Base-by-base conservation (phyloP, 2,888 invertebrate species). In the Busseola fusca region DNA sequence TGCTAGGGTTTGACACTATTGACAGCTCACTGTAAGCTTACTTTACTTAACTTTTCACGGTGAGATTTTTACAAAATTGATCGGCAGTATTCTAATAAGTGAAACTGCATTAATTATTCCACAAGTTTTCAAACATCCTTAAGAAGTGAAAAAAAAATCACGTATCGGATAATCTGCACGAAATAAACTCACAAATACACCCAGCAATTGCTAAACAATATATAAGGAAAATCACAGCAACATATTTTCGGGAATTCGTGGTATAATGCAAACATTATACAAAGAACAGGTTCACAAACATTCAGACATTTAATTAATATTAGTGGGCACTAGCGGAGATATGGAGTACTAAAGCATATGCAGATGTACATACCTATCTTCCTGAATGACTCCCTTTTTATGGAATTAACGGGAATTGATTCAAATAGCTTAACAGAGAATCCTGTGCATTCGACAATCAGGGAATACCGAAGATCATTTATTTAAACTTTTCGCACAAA, bases 211-310 rank as follows among this genome's bases (percentile, higher is more conserved):
- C 16, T 30, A 40, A 77, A 16, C 3, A 50, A 48, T 59, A 69
- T 48, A 42, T 42, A 57, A 34, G 40, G 9, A 34, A 70, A 62
- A 50, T 62, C 48, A 14, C 27, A 50, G 50, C 14, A 50, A 40
- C 21, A 10, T 40, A 12, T 52, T 78, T 9, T 7, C 16, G 21
- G 56, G 21, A 45, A 60, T 56, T 60, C 54, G 42, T 42, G 12
- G n/a, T 50, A 52, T 5, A 50, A 57, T 42, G 27, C n/a, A 52
- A 64, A 78, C 48, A 60, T 27, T 42, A 48, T 27, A 37, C 58
- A 72, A 27, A 3, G 18, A 30, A 30, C 42, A 69, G 64, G 54
- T 76, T 50, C 34, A 72, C n/a, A 64, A 56, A 64, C 40, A 75
- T 50, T 12, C 0, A 57, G 45, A 73, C 25, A 40, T 0, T 10